A percentile compares a stretch with the other conserved stretches of the same genome.
phyloP scores from a whole-genome alignment of 2,113 vertebrate genomes.

The Regulus satrapa region DNA sequence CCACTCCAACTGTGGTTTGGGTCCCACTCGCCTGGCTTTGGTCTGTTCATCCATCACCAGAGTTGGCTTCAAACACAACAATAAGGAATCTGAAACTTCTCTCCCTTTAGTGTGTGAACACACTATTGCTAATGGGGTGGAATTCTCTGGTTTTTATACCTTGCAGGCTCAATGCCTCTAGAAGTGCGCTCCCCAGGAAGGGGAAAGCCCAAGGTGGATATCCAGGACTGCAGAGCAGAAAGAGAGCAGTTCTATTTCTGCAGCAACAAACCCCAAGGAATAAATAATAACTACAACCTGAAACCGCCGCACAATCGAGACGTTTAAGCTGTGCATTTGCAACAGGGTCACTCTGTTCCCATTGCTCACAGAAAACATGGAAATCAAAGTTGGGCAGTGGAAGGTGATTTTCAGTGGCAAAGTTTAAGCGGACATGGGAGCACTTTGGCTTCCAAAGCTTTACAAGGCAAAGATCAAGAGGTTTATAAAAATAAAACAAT shows the following conservation, averaged over 20 bases:
- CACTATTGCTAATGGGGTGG: rapidly evolving
- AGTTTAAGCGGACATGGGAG: neutral
- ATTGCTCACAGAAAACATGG: neutral
- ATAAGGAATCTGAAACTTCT: neutral
- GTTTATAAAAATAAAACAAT: neutral
- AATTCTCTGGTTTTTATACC: neutral
- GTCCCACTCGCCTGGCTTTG: neutral
- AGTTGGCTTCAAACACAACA: neutral
- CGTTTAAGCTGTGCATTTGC: neutral
- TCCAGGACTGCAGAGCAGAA: neutral
- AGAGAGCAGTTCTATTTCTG: neutral
- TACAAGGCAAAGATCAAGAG: neutral
- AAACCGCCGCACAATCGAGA: neutral
- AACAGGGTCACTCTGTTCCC: neutral
- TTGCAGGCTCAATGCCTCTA: neutral
- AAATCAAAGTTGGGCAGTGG: neutral
- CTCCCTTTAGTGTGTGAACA: neutral
- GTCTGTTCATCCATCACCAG: neutral
- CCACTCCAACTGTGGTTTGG: neutral
- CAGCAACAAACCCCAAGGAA: neutral
- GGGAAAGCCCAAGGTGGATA: neutral
- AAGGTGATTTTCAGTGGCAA: neutral
- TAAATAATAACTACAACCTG: neutral
- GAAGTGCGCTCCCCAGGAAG: neutral
- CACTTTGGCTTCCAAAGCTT: neutral